Conservation (phyloP, 2,888 invertebrate species). For the Melanargia galathea region DNA sequence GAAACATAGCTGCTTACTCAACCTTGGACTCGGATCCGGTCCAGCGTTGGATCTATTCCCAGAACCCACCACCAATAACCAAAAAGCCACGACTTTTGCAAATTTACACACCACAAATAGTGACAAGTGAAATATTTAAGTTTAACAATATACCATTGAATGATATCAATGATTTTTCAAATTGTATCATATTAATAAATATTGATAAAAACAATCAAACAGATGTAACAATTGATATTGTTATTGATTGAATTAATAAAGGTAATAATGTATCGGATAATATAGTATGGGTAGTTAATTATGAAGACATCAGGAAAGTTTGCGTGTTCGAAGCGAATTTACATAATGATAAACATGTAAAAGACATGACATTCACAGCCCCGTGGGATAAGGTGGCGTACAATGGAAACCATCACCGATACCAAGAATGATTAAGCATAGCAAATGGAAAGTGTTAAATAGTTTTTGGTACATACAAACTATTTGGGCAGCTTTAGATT, state of each 20-base stretch:
- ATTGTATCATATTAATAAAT: neutral
- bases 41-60: conserved; percentile 75
- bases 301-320: conserved; percentile 26
- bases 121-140: neutral
- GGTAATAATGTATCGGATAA: neutral
- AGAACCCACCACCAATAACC: conserved; percentile 52
- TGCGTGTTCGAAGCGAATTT: conserved; percentile 36
- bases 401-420: conserved; percentile 75
- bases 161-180: conserved; percentile 12
- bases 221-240: conserved; percentile 4
- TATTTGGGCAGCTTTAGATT: conserved; percentile 13
- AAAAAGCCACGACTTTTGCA: conserved; percentile 26
- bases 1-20: conserved; percentile 84
- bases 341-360: conserved; percentile 30
- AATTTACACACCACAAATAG: conserved; percentile 14
- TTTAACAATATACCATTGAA: conserved; percentile 9
- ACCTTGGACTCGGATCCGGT: conserved; percentile 81
- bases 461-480: conserved; percentile 49
- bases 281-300: conserved; percentile 14
- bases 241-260: conserved; percentile 9
- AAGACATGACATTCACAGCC: conserved; percentile 47
- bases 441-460: conserved; percentile 69
- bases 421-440: conserved; percentile 82
- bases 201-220: neutral
- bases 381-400: conserved; percentile 64